Base-by-base conservation (phyloP, 1,140 invertebrate genomes). In the Venustaconcha ellipsiformis region DNA sequence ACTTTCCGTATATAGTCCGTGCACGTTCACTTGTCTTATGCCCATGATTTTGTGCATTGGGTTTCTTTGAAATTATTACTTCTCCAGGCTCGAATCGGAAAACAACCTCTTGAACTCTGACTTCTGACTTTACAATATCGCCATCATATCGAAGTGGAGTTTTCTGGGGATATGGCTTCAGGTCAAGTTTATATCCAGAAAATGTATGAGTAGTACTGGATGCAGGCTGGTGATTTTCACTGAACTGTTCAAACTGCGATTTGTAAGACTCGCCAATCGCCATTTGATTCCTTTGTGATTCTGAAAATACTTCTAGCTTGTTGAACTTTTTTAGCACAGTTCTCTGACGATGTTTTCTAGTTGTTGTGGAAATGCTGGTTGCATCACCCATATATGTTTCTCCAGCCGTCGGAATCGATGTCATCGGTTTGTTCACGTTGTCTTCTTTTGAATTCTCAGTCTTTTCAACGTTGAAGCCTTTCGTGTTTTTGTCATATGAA, bases 1-100 rank as follows among this genome's bases (percentile, higher is more conserved):
- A 30, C 66, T 76, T 76, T 13, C 75, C 75, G 59, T 76, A 76
- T 20, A 76, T 76, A 13, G 72, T 60, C 30, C 75, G 48, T 17
- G 75, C 75, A 5, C 75, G 62, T 60, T 76, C 70, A 66, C 69
- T 76, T 13, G 60, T 67, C n/a, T 60, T 48, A 11, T 56, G 59
- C 55, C 72, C 15, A 23, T 18, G 59, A 15, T 23, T 20, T 12
- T 30, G 55, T 26, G 66, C n/a, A 18, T 71, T 58, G 1, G 26
- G 55, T 17, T 71, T 72, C 18, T 57, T 56, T 3, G 37, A 17
- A n/a, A 76, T 67, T 20, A 70, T 55, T 56, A 76, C 75, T 55
- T 71, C 75, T 17, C 75, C 75, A 15, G 75, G 75, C 23, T 76
- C 75, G 67, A 76, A 76, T 14, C 75, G 62, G 55, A 76, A 76